These are phyloP conservation scores for Anolis carolinensis DNA, from an alignment of 2,113 vertebrate species.

Conservation along the genomic window DNA sequence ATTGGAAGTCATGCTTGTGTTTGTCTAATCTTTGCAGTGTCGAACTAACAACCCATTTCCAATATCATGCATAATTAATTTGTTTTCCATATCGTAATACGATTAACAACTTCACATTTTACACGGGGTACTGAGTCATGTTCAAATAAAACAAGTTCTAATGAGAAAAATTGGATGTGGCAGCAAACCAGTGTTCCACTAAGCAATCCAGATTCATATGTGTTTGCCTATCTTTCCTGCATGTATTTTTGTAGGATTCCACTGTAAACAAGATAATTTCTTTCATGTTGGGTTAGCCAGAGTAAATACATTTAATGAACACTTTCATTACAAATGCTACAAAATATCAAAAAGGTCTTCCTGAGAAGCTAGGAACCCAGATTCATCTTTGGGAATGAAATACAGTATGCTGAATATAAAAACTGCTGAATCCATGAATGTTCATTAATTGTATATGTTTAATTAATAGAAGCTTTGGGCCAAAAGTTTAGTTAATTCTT, in stretches of 20 bases:
- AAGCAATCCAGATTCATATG: conserved; percentile 72
- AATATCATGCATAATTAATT: conserved; percentile 84
- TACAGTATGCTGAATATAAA: conserved; percentile 21
- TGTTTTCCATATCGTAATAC: conserved; percentile 83
- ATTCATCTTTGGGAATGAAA: conserved; percentile 57
- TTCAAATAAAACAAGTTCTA: conserved; percentile 83
- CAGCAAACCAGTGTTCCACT: conserved; percentile 78
- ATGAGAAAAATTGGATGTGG: conserved; percentile 80
- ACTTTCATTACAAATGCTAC: conserved; percentile 73
- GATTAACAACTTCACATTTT: conserved; percentile 79
- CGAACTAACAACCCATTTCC: conserved; percentile 78
- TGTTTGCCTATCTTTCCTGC: conserved; percentile 76
- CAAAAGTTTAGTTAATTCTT: background rate
- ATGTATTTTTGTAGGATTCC: conserved; percentile 75
- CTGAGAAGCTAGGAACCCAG: conserved; percentile 58
- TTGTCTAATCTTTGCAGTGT: conserved; percentile 76
- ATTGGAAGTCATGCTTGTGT: conserved; percentile 78
- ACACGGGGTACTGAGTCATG: conserved; percentile 78
- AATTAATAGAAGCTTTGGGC: background rate
- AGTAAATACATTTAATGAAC: conserved; percentile 81
- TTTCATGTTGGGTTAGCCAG: conserved; percentile 79
- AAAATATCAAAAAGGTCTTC: conserved; percentile 70
- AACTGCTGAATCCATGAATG: background rate
- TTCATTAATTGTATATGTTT: conserved; percentile 9
- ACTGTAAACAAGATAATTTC: conserved; percentile 80